These are phyloP conservation scores for Ptychadena robeensis DNA, from an alignment of 2,797 vertebrate species.

Conservation along the genomic window DNA sequence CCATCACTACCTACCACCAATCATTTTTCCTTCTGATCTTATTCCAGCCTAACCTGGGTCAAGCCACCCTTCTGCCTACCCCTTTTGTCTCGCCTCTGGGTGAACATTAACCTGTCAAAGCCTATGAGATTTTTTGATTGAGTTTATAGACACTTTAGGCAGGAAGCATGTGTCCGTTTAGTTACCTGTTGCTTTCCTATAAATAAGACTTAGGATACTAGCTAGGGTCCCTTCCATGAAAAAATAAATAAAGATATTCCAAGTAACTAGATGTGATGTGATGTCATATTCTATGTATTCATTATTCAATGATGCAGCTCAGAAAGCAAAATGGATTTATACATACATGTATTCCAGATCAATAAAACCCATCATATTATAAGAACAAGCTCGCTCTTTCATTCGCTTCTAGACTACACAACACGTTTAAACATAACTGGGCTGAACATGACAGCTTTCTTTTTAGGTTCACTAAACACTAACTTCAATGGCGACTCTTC, in stretches of 20 bases:
- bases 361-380: conserved; percentile 30
- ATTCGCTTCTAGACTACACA: conserved; percentile 4
- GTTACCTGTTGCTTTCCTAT: no score
- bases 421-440: conserved; percentile 9
- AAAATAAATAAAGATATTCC: neutral
- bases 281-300: neutral
- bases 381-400: conserved; percentile 2
- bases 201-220: no score
- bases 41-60: no score
- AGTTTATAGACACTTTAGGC: no score
- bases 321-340: conserved; percentile 26
- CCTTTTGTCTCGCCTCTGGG: no score
- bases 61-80: no score
- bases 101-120: no score
- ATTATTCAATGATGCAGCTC: conserved; percentile 18
- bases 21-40: no score
- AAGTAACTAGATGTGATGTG: neutral
- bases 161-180: no score
- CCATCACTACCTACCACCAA: no score
- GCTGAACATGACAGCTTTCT: conserved; percentile 19
- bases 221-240: no score
- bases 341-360: conserved; percentile 19
- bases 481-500: conserved; percentile 1
- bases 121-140: no score
- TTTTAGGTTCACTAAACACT: conserved; percentile 9